Conservation (phyloP, 2,888 invertebrate species). For the Drosophila kanekoi region DNA sequence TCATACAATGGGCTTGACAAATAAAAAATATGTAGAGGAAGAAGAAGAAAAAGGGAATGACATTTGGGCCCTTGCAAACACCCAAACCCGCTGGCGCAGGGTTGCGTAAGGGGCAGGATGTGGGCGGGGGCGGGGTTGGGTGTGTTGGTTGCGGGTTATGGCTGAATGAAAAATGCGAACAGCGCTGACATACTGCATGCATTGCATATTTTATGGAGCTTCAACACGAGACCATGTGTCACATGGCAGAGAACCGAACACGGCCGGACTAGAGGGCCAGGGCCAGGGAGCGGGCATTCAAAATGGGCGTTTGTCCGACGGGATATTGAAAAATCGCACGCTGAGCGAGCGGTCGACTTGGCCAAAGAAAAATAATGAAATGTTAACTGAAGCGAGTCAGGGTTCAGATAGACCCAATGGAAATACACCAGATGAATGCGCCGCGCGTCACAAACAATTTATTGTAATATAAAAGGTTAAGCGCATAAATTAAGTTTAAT, state of each 20-base stretch:
- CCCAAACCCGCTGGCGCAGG: neutral
- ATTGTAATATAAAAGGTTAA: slow-evolving; percentile 24
- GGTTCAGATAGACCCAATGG: slow-evolving; percentile 30
- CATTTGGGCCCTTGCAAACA: slow-evolving; percentile 45
- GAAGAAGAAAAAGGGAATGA: slow-evolving; percentile 55
- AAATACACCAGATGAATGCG: slow-evolving; percentile 42
- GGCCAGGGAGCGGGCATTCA: slow-evolving; percentile 22
- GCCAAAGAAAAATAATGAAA: slow-evolving; percentile 54
- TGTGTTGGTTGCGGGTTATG: slow-evolving; percentile 22
- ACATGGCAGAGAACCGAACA: slow-evolving; percentile 42
- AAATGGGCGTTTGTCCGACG: slow-evolving; percentile 63
- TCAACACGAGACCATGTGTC: slow-evolving; percentile 80
- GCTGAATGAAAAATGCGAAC: slow-evolving; percentile 26
- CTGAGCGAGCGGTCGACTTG: slow-evolving; percentile 48
- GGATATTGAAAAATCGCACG: slow-evolving; percentile 76
- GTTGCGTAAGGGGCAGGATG: neutral
- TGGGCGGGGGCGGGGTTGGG: neutral
- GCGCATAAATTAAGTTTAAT: slow-evolving; percentile 15
- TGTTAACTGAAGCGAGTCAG: slow-evolving; percentile 54
- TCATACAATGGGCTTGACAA: slow-evolving; percentile 62
- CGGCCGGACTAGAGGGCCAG: neutral
- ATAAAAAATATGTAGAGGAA: neutral
- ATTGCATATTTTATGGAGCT: slow-evolving; percentile 80
- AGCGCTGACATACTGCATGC: slow-evolving; percentile 77
- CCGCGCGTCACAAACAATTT: slow-evolving; percentile 28